Base-by-base conservation (phyloP, 2,113 vertebrate species). In the Cyanocitta stelleri region DNA sequence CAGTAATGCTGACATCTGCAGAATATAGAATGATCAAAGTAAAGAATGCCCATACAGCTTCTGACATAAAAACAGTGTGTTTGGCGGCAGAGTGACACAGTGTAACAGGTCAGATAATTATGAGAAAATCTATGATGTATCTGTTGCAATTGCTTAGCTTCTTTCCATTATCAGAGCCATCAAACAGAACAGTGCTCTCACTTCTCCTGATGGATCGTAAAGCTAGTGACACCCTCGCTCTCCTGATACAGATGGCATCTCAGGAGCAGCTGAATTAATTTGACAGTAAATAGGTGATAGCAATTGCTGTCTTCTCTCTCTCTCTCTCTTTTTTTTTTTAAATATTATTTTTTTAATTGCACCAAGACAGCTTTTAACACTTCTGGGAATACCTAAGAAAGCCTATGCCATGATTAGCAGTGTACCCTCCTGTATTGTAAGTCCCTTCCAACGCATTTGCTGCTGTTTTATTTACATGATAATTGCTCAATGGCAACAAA, bases 91-190 rank as follows among this genome's bases (percentile, higher is more conserved):
- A 96, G 87, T 97, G 98, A 97, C 98, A 98, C 95, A 95, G 97
- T 93, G 97, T 97, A 98, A 98, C 98, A 98, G 98, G 98, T 98
- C 98, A 98, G 97, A 97, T 98, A 98, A 98, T 98, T 98, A 98
- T 96, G 97, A 97, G 97, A 86, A 97, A 94, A 98, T 95, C 96
- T 98, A 95, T 98, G 97, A 98, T 98, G 94, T 98, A 97, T 97
- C 97, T 98, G 98, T 98, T 97, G 97, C 97, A 94, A 92, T 96
- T 96, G 98, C 94, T 97, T 97, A 97, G 80, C 97, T 96, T 96
- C 97, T 97, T 96, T 96, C 97, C 97, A 95, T 98, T 96, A 97
- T 98, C 98, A 97, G 91, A 97, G 94, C 97, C 97, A 97, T 98
- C 98, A 98, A 97, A 97, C 92, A 94, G 95, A 96, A 95, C 96